Evolutionary conservation across 2,888 invertebrate genomes (phyloP), one percentile per base, ranked within the genome.

Genomic region (Phrixothrix hirtus): DNA sequence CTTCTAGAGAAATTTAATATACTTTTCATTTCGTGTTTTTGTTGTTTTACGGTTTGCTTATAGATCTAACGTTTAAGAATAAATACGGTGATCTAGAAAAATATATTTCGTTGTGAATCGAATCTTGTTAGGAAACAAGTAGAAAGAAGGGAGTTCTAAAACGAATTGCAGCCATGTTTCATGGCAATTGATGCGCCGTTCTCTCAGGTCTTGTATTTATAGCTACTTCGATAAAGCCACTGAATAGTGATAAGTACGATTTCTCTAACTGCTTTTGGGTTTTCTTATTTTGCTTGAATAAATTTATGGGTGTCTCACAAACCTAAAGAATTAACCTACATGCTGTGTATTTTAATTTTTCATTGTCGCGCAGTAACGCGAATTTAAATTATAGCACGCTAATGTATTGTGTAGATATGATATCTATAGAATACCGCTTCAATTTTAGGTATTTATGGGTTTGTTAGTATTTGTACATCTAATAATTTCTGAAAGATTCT

Each of bases 141-240:
- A 55, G 55, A 49, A 49, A 55, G 42, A 45, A 58, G 55, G 41
- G 54, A 55, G 56, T 63, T 62, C 62, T 63, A 66, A 62, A 67
- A 69, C 65, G 67, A 68, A 69, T 69, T 66, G 67, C 65, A 56
- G 63, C 61, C 58, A 70, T 70, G 67, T 70, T 69, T 70, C 68
- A 69, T 63, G 67, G 63, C 67, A 69, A 69, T 68, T 67, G 69
- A 68, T 67, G 68, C 63, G 59, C 61, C 61, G 61, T 65, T 65
- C 61, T 57, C 60, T 48, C 54, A 49, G 52, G 56, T 63, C 62
- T 62, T 62, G 60, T 64, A 66, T 67, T 66, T 65, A 67, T 66
- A 64, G 64, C 64, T 42, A 47, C 59, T 64, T 64, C 67, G 67
- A 67, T 67, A 66, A 67, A 67, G 64, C 66, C 60, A 65, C 64